phyloP scores from a whole-genome alignment of 2,797 vertebrate species.

The Carapus acus region DNA sequence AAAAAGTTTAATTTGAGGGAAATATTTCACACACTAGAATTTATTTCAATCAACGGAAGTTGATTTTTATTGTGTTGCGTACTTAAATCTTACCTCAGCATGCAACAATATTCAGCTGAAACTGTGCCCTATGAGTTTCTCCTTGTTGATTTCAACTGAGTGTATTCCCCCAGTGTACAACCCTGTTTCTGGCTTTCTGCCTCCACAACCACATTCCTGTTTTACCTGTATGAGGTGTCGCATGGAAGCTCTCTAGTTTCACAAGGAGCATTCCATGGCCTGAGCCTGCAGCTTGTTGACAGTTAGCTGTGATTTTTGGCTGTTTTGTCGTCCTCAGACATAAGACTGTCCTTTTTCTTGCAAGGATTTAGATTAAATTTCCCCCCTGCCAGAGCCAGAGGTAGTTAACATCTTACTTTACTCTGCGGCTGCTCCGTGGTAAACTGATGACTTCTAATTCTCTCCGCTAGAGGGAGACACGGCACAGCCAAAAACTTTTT shows the following conservation, averaged over 20 bases:
- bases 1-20: too few species aligned
- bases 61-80: too few species aligned
- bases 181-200: slow-evolving; percentile 56
- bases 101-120: too few species aligned
- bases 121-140: not conserved
- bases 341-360: not conserved
- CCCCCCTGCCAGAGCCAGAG: slow-evolving; percentile 1
- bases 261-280: slow-evolving; percentile 59
- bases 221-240: slow-evolving; percentile 68
- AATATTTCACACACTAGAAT: too few species aligned
- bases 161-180: slow-evolving; percentile 38
- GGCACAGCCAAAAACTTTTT: slow-evolving; percentile 14
- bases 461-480: slow-evolving; percentile 62
- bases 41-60: too few species aligned
- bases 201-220: slow-evolving; percentile 64
- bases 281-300: not conserved
- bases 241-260: slow-evolving; percentile 56
- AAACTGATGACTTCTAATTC: slow-evolving; percentile 12
- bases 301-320: not conserved
- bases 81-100: too few species aligned
- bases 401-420: too few species aligned
- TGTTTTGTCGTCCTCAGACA: not conserved
- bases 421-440: not conserved
- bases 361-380: not conserved
- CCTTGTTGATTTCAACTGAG: not conserved